These are phyloP conservation scores for Myiozetetes cayanensis DNA, from an alignment of 2,113 vertebrate species.

Conservation along the genomic window DNA sequence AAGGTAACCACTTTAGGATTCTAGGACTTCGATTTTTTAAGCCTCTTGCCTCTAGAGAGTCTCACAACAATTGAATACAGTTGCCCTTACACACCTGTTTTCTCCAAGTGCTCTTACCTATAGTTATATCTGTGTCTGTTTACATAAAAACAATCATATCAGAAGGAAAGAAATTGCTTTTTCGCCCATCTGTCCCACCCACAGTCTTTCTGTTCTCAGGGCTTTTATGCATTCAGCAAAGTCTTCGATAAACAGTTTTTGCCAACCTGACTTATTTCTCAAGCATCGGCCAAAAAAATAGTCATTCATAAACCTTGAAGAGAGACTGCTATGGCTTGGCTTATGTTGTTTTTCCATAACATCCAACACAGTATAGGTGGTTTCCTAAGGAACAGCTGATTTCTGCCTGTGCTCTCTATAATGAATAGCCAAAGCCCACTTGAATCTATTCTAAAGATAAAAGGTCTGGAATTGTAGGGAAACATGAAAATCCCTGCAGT, in stretches of 20 bases:
- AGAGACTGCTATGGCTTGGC: background rate
- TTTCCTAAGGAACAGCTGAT: background rate
- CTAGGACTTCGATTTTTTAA: background rate
- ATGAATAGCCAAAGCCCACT: background rate
- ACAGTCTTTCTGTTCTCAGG: background rate
- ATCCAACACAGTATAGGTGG: background rate
- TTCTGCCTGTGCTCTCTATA: background rate
- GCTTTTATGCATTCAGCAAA: background rate
- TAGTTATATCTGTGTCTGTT: background rate
- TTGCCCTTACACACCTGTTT: background rate
- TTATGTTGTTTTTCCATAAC: background rate
- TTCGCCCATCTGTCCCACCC: background rate
- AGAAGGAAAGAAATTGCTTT: background rate
- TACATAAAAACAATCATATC: background rate
- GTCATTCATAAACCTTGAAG: background rate
- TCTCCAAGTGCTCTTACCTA: background rate
- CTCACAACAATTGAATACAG: constrained; percentile 23
- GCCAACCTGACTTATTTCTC: background rate
- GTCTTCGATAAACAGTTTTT: background rate
- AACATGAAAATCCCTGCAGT: background rate
- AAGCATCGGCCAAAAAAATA: background rate
- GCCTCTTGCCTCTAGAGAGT: background rate
- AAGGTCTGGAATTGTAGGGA: background rate
- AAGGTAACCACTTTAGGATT: constrained; percentile 1
- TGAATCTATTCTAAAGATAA: background rate